Base-by-base conservation (phyloP, 1,140 invertebrate genomes). In the Aphaenogaster rudis region DNA sequence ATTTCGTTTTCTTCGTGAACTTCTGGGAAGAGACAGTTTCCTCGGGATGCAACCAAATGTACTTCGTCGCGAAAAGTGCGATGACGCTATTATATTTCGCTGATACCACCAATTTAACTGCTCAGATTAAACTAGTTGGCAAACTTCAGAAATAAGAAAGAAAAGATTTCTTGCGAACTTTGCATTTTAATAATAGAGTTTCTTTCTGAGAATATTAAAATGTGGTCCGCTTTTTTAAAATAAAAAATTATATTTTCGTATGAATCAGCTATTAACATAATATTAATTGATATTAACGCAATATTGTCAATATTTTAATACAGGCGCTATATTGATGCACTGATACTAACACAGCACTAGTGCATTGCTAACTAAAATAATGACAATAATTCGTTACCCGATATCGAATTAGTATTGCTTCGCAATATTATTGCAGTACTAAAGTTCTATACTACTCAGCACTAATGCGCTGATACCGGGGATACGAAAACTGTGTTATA, bases 1-100 rank as follows among this genome's bases (percentile, higher is more conserved):
- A 84, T 84, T 84, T 74, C 54, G 80, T 82, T 76, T 84, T 39
- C 54, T 48, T 84, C 42, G 54, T 28, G 52, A 76, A 50, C n/a
- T 76, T 63, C 48, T 42, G 66, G 3, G 2, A 21, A 36, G 21
- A 50, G 42, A 39, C 69, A 39, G n/a, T 76, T 76, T 50, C 3
- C 48, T 9, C 42, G 42, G 50, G 52, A 82, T 59, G 67, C 66
- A 59, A 50, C 54, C 39, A 36, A 81, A 74, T 61, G 36, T 72
- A 74, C 52, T 33, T 61, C 8, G 54, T 36, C 39, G 48, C 13
- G 39, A 82, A 36, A 45, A 82, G 28, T 57, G 39, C 45, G 13
- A 84, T 17, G 36, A 42, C 28, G n/a, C 42, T 28, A 13, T 28
- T 74, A 59, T 74, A 48, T 84, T 28, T 72, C 13, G 28, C 80